These are phyloP conservation scores for Helicolenus hilgendorfi DNA, from an alignment of 2,797 vertebrate species.

Conservation along the genomic window DNA sequence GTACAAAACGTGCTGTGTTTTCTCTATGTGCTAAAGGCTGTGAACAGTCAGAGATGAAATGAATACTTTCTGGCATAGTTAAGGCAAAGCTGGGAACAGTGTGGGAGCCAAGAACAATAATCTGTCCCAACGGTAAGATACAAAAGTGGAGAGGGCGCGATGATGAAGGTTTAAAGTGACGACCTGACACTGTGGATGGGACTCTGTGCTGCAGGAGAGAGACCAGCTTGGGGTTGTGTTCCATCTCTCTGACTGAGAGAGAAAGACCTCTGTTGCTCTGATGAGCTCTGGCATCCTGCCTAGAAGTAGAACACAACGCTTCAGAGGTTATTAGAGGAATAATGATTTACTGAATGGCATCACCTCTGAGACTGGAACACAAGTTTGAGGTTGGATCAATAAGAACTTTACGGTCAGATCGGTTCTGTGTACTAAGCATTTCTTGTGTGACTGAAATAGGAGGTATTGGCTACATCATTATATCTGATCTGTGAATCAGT, in stretches of 20 bases:
- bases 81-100: background rate
- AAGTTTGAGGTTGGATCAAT: background rate
- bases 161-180: slow-evolving; percentile 11
- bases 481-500: background rate
- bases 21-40: background rate
- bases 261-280: background rate
- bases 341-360: background rate
- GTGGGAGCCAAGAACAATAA: slow-evolving; percentile 10
- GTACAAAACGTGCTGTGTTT: background rate
- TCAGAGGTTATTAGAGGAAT: background rate
- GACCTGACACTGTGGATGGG: background rate
- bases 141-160: background rate
- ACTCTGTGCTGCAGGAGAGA: background rate
- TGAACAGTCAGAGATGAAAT: slow-evolving; percentile 19
- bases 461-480: background rate
- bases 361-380: background rate
- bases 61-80: slow-evolving; percentile 1
- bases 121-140: slow-evolving; percentile 36
- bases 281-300: background rate
- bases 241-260: slow-evolving; percentile 2
- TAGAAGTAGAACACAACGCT: background rate
- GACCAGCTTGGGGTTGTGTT: background rate
- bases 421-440: background rate
- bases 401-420: background rate
- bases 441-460: background rate